A percentile compares a stretch with the other conserved stretches of the same genome.
These are phyloP conservation scores for Elephas maximus DNA, from an alignment of 2,113 vertebrate genomes.

Conservation along the genomic window DNA sequence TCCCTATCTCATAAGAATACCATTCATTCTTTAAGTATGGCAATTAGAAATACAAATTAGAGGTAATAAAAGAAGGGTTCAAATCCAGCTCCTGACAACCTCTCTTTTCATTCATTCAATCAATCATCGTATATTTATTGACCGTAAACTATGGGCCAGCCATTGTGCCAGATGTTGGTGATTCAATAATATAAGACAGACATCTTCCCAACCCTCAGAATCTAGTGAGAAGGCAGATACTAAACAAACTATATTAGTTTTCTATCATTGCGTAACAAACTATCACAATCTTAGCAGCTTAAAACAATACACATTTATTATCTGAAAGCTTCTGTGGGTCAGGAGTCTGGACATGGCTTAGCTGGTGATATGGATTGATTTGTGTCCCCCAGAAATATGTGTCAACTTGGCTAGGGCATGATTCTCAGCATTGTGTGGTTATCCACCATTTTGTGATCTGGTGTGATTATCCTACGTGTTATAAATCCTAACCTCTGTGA, in stretches of 20 bases:
- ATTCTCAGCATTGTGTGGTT: no score
- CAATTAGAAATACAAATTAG: conserved; percentile 14
- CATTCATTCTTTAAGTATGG: background rate
- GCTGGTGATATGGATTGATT: no score
- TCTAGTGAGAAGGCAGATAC: background rate
- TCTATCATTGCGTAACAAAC: background rate
- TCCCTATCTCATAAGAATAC: conserved; percentile 18
- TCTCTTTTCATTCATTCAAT: background rate
- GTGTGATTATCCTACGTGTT: no score
- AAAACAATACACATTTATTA: background rate
- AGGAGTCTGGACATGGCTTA: background rate
- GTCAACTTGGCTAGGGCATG: no score
- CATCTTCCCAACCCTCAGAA: background rate
- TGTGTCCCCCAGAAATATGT: no score
- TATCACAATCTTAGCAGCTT: background rate
- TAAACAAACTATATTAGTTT: background rate
- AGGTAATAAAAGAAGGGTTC: background rate
- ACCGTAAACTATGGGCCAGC: background rate
- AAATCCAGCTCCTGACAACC: background rate
- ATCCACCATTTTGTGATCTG: no score
- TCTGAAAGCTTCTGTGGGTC: background rate
- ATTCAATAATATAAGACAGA: background rate
- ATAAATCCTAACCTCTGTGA: no score
- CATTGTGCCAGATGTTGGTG: background rate
- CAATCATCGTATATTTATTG: background rate